These are phyloP conservation scores for Hirundo rustica DNA, from an alignment of 2,797 vertebrate species.

Conservation along the genomic window DNA sequence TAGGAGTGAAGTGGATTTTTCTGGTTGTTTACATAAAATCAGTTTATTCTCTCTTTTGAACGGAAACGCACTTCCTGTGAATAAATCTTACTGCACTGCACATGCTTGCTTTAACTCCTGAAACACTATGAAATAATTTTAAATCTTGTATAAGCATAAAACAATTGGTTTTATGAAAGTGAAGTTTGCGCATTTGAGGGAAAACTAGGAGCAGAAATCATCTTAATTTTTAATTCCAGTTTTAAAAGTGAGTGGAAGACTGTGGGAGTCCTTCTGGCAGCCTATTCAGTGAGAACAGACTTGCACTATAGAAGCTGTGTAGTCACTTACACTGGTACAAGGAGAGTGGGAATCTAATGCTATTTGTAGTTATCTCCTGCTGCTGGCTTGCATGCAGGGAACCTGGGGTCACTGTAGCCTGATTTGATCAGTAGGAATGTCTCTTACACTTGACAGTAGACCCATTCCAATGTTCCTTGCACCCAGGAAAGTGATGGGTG, in stretches of 20 bases:
- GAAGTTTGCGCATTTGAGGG: background rate
- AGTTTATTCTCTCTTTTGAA: background rate
- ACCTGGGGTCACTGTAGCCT: background rate
- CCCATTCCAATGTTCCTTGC: background rate
- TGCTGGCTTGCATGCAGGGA: background rate
- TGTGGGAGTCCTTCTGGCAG: background rate
- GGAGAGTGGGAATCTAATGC: background rate
- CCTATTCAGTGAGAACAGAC: background rate
- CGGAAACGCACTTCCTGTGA: background rate
- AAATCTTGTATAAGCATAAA: background rate
- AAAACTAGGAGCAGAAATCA: background rate
- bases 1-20: background rate
- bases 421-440: background rate
- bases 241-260: background rate
- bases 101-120: background rate
- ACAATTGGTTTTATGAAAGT: background rate
- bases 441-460: background rate
- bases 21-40: conserved; percentile 15
- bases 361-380: background rate
- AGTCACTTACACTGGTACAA: background rate
- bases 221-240: background rate
- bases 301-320: background rate
- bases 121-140: background rate
- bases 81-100: background rate
- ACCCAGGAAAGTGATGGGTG: background rate